Conservation (phyloP, 92 coral and sea anemone species). For the Porites cylindrica region DNA sequence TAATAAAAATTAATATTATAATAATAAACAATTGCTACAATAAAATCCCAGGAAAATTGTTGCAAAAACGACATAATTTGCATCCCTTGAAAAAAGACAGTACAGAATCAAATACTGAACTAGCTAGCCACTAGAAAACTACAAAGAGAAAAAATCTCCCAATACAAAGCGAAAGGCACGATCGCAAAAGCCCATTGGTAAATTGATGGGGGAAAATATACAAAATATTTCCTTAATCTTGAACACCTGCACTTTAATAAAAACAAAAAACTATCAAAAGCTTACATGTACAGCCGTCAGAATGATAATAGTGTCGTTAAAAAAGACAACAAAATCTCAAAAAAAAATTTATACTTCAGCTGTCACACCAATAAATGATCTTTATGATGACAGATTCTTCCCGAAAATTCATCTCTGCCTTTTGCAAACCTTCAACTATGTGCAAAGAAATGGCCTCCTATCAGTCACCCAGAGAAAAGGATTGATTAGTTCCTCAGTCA, state of each 20-base stretch:
- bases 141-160: neutral
- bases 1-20: neutral
- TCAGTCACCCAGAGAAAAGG: neutral
- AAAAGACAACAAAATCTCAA: neutral
- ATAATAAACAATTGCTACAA: neutral
- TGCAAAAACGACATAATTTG: neutral
- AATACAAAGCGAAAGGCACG: neutral
- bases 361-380: neutral
- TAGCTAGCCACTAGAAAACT: neutral
- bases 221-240: conserved; percentile 1
- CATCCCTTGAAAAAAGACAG: neutral
- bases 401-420: neutral
- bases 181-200: conserved; percentile 41
- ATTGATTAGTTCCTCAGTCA: neutral
- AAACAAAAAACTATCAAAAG: neutral
- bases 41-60: conserved; percentile 5
- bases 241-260: neutral
- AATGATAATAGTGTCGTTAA: neutral
- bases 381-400: neutral
- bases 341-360: neutral
- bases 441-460: neutral
- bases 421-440: neutral
- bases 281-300: neutral
- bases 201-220: conserved; percentile 44
- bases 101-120: neutral